These are phyloP conservation scores for Trissolcus japonicus DNA, from an alignment of 2,888 invertebrate species.

Conservation along the genomic window DNA sequence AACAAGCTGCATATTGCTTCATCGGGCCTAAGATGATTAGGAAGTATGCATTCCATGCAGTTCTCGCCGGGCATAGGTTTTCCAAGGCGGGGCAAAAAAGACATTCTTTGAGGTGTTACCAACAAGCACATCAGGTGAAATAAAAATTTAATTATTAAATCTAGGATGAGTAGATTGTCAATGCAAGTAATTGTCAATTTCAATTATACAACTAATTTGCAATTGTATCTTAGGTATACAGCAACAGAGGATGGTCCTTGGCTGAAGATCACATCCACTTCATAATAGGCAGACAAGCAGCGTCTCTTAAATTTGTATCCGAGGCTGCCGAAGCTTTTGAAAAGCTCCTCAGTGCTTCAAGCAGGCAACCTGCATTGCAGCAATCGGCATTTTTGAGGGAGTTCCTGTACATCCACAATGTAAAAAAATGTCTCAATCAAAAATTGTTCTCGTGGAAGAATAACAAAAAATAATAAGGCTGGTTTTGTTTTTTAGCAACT, in stretches of 20 bases:
- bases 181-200: too few species aligned
- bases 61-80: constrained; percentile 96
- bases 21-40: constrained; percentile 86
- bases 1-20: constrained; percentile 97
- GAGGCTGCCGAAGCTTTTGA: constrained; percentile 87
- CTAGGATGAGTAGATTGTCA: too few species aligned
- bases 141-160: too few species aligned
- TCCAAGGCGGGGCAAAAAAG: constrained; percentile 94
- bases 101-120: constrained; percentile 94
- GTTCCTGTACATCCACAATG: constrained; percentile 90
- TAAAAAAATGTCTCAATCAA: constrained; percentile 71
- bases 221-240: constrained; percentile 83
- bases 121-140: constrained; percentile 90
- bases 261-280: constrained; percentile 97
- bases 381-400: constrained; percentile 90
- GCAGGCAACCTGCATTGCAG: constrained; percentile 84
- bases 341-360: constrained; percentile 84
- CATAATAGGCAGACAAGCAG: constrained; percentile 93
- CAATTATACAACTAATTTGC: too few species aligned
- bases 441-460: not conserved
- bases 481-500: constrained; percentile 62
- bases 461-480: not conserved
- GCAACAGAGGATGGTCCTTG: constrained; percentile 89
- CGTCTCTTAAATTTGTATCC: constrained; percentile 84
- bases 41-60: constrained; percentile 97